Evolutionary conservation across 2,113 vertebrate species (phyloP), one percentile per base, ranked within the genome.

Genomic region (Scytalopus superciliaris): DNA sequence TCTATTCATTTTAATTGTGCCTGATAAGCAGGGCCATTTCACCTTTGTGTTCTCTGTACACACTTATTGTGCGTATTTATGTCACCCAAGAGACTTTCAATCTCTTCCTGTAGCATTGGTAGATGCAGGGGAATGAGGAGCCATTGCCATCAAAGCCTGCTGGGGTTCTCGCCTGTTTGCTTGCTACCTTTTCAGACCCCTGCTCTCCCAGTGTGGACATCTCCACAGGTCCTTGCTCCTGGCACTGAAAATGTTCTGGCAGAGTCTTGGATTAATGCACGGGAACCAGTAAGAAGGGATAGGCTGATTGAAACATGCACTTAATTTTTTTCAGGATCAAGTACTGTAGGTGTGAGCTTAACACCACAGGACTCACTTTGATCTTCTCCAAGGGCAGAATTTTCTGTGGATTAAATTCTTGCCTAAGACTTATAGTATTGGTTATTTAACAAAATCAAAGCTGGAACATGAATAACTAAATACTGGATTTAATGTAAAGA

Each of bases 11-110:
- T 89, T 95, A 94, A 92, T 94, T 91, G 73, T 72, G 78, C 89
- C 84, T 84, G 84, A 95, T 90, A 95, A 96, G 89, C 93, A 56
- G 90, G 59, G 79, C 84, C 81, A 22, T 80, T 96, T 94, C 94
- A 93, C 82, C 93, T 90, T 84, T 93, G 81, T 75, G 79, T 94
- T 74, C 90, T 18, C 30, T 44, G 40, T 39, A 37, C 1, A 3
- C 22, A 6, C 52, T 87, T 96, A 90, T 83, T 69, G 62, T 33
- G 42, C 22, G 2, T 63, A 24, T 82, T 89, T 84, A 53, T 78
- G 40, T 81, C 64, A 6, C 78, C 33, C 59, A 13, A 77, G 88
- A 89, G 79, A 69, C 87, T 93, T 84, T 73, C 87, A 35, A 4
- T 80, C 79, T 55, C 89, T 84, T 72, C 19, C 85, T 55, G 59